Base-by-base conservation (phyloP, 1,140 invertebrate genomes). In the Venustaconcha ellipsiformis region DNA sequence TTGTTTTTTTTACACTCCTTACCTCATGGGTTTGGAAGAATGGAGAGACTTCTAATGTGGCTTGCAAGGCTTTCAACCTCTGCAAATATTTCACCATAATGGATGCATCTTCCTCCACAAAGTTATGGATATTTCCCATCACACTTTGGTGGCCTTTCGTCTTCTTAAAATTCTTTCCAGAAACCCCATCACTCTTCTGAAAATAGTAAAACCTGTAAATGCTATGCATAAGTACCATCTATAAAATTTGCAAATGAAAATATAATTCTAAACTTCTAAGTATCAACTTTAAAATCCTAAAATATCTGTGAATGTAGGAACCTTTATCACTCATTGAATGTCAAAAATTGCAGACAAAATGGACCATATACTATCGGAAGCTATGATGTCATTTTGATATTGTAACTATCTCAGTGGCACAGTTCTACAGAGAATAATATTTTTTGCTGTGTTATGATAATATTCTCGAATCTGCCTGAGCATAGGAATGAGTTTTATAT, bases 1-100 rank as follows among this genome's bases (percentile, higher is more conserved):
- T n/a, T 6, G 60, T 63, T 14, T 56, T 12, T 57, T 37, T 48
- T 48, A 57, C 18, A 26, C 30, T 55, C 62, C 72, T 70, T 86
- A 98, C 96, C 91, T 99, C 97, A 90, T 99, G 96, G 5, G 92
- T 92, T 79, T 92, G 92, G 90, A 99, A 99, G 90, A 99, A 99
- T 63, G 94, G 91, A 2, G 96, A 98, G 37, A 93, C 91, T 83
- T 94, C 93, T 75, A 99, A 90, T 1, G 95, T 83, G 70, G 93
- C 92, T 83, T 94, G 92, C 74, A 99, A 96, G 70, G 93, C 94
- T 85, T 94, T 94, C 80, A 99, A 90, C 78, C 96, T 92, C 84
- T 95, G 93, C 58, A 97, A 92, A 85, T 98, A 97, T 87, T 94
- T 94, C 30, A 93, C 92, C 79, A 95, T 91, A 82, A 94, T 93